These are phyloP conservation scores for Drosophila ustulata DNA, from an alignment of 2,888 invertebrate species.

Conservation along the genomic window DNA sequence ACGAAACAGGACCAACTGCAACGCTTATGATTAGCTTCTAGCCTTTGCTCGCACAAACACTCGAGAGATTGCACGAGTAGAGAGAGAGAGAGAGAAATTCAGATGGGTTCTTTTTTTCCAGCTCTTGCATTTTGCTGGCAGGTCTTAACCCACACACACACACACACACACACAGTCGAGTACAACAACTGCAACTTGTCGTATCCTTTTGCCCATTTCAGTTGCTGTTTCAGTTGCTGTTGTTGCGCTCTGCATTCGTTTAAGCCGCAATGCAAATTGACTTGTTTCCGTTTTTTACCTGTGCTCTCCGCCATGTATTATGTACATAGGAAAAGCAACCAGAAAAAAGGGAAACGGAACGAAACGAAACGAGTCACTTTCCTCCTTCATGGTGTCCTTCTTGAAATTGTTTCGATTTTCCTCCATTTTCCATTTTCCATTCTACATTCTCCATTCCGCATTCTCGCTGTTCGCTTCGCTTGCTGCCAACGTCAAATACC, in stretches of 20 bases:
- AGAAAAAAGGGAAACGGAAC: neutral
- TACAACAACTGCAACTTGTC: slow-evolving; percentile 34
- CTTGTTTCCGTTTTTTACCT: slow-evolving; percentile 70
- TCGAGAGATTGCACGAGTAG: slow-evolving; percentile 3
- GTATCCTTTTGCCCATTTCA: slow-evolving; percentile 42
- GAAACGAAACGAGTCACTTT: slow-evolving; percentile 53
- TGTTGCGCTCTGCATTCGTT: slow-evolving; percentile 52
- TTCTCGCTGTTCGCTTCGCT: slow-evolving; percentile 3
- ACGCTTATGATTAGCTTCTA: slow-evolving; percentile 54
- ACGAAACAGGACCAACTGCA: slow-evolving; percentile 30
- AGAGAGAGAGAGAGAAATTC: slow-evolving; percentile 17
- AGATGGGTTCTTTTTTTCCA: slow-evolving; percentile 29
- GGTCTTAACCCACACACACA: slow-evolving; percentile 29
- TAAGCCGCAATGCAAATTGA: slow-evolving; percentile 80
- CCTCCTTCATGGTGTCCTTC: slow-evolving; percentile 33
- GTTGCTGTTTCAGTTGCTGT: slow-evolving; percentile 39
- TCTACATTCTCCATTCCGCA: too few relatives aligned
- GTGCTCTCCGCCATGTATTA: slow-evolving; percentile 53
- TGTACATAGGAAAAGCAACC: slow-evolving; percentile 32
- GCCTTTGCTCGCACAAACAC: slow-evolving; percentile 19
- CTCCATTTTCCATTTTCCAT: slow-evolving; percentile 1
- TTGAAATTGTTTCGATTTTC: slow-evolving; percentile 59
- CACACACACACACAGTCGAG: neutral
- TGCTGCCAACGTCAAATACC: too few relatives aligned
- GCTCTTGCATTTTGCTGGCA: slow-evolving; percentile 31